phyloP scores from a whole-genome alignment of 2,113 vertebrate species.

The Ornithorhynchus anatinus region DNA sequence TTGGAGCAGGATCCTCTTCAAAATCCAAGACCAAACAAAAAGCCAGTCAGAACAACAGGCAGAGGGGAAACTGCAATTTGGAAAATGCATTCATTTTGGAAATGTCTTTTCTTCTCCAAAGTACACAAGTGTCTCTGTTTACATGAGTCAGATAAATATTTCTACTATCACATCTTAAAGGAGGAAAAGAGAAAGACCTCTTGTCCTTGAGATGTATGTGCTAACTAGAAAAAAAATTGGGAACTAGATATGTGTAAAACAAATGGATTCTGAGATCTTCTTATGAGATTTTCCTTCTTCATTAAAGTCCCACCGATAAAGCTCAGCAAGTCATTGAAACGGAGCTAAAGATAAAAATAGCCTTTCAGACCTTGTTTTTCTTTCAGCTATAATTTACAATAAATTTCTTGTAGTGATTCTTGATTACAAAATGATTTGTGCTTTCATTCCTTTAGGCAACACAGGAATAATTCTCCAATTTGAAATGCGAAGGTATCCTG shows the following conservation, averaged over 20 bases:
- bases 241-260: not conserved
- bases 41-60: not conserved
- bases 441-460: not conserved
- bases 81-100: too few relatives aligned
- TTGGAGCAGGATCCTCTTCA: not conserved
- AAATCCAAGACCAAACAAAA: not conserved
- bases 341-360: too few relatives aligned
- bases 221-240: not conserved
- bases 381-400: not conserved
- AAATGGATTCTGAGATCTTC: not conserved
- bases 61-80: not conserved
- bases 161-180: too few relatives aligned
- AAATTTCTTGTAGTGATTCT: not conserved
- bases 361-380: not conserved
- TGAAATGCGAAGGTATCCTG: not conserved
- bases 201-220: not conserved
- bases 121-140: too few relatives aligned
- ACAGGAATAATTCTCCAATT: not conserved
- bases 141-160: too few relatives aligned
- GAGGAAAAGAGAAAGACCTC: not conserved
- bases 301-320: slow-evolving; percentile 1
- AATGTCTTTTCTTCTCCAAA: too few relatives aligned
- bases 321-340: not conserved
- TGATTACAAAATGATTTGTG: accelerated
- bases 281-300: not conserved